Percentiles rank a stretch among this genome's conserved stretches.
phyloP scores from a whole-genome alignment of 30 jellyfish, hydroid and myxozoan genomes.

The Clytia hemisphaerica region DNA sequence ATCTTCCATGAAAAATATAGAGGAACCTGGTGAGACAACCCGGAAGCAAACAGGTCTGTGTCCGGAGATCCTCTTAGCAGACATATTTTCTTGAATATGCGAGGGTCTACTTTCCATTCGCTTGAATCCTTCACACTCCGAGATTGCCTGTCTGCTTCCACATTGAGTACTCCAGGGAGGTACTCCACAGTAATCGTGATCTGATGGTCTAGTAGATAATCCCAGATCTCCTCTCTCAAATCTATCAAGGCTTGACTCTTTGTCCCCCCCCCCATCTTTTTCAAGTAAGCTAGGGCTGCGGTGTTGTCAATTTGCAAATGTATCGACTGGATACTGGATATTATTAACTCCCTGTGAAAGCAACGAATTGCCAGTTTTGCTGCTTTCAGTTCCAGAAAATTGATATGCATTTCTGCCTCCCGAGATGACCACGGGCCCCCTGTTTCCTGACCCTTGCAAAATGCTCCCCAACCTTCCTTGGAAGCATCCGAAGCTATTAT shows the following conservation, averaged over 20 bases:
- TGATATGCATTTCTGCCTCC: background rate
- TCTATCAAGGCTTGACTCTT: no score
- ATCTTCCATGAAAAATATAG: conserved; percentile 29
- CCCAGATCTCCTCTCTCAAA: no score
- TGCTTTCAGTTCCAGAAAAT: background rate
- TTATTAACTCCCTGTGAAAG: background rate
- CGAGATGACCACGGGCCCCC: background rate
- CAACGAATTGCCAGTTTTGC: background rate
- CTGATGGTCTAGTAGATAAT: conserved; percentile 19
- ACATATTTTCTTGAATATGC: conserved; percentile 4
- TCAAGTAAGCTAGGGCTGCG: background rate
- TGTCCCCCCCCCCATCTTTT: background rate
- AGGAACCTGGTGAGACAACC: conserved; percentile 32
- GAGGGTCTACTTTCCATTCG: conserved; percentile 31
- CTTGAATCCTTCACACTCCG: conserved; percentile 23
- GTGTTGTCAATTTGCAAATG: background rate
- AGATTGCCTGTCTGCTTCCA: conserved; percentile 33
- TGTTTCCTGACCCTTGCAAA: conserved; percentile 12
- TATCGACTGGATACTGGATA: background rate
- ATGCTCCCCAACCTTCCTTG: conserved; percentile 11
- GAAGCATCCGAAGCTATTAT: background rate
- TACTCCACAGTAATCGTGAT: conserved; percentile 45
- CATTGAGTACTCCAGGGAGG: conserved; percentile 18
- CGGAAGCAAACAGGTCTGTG: no score
- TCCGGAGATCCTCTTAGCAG: conserved; percentile 16